Percentiles rank a stretch among this genome's conserved stretches.
phyloP scores from a whole-genome alignment of 2,113 vertebrate genomes.

The Hylia prasina region DNA sequence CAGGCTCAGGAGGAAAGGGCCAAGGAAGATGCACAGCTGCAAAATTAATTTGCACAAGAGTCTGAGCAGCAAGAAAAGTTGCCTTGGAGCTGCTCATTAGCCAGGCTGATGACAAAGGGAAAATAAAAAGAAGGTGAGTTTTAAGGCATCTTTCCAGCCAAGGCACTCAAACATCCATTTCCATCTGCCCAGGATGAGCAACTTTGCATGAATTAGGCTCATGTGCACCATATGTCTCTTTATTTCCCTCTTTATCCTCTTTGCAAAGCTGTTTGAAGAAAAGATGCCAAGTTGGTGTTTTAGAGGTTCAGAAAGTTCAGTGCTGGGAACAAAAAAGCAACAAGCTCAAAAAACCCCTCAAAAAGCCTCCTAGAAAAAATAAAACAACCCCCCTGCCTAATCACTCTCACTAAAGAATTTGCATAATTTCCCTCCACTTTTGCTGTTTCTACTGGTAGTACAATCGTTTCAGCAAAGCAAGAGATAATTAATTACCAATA shows the following conservation, averaged over 20 bases:
- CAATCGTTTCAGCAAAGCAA: background rate
- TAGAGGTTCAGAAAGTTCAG: slow-evolving; percentile 19
- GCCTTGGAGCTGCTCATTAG: slow-evolving; percentile 56
- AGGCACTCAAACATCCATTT: slow-evolving; percentile 51
- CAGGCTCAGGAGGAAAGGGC: background rate
- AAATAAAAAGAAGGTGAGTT: slow-evolving; percentile 35
- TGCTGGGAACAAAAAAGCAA: background rate
- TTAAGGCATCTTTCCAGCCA: slow-evolving; percentile 16
- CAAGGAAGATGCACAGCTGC: background rate
- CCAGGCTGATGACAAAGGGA: background rate
- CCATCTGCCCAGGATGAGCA: slow-evolving; percentile 45
- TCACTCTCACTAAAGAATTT: background rate
- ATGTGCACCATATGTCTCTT: slow-evolving; percentile 35
- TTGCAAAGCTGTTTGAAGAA: background rate
- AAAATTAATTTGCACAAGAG: background rate
- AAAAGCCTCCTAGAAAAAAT: background rate
- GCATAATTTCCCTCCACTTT: background rate
- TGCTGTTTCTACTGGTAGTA: background rate
- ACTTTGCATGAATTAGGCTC: slow-evolving; percentile 46
- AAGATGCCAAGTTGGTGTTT: background rate
- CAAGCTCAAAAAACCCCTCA: background rate
- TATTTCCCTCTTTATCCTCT: slow-evolving; percentile 45
- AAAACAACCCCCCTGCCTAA: background rate
- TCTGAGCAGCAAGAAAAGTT: background rate
- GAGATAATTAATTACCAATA: background rate